Evolutionary conservation across 2,888 invertebrate species (phyloP), one percentile per base, ranked within the genome.

Genomic region (Micoletzkya japonica): DNA sequence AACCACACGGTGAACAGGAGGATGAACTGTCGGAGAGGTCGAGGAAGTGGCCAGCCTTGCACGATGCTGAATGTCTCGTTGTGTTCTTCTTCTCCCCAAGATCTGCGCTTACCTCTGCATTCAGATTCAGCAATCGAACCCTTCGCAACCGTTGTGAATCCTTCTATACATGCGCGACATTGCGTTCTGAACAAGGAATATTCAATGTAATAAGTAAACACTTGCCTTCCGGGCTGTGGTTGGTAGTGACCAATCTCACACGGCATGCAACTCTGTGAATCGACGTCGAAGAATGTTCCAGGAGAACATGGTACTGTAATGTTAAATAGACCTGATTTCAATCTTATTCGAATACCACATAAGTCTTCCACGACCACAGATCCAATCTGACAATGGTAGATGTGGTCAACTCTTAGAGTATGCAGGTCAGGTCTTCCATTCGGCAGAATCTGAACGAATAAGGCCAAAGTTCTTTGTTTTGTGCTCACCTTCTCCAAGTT

Each of bases 351-450:
- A 89, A 88, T 89, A 92, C 92, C 95, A 87, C 95, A 95, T 85
- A 93, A 92, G 69, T 94, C 93, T 56, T 93, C 92, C 89, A 93
- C 92, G 0, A 94, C 93, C 34, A 96, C 95, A 88, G 95, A 93
- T 68, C 95, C 95, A 79, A 91, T 89, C 0, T 93, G 93, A 85
- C 96, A 97, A 67, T 93, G 92, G 84, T 94, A 95, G 86, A 94
- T 93, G 0, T 94, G 94, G 74, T 91, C 90, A n/a, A 96, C 88
- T 32, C 90, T 87, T 72, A 96, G 88, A 2, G 94, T 93, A 14
- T 93, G 92, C 71, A 95, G 93, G 87, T 95, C 95, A 0, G 95
- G 94, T 0, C 93, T 91, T 0, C 95, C 95, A 85, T 95, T 95
- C 24, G 95, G 95, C 50, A 85, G 74, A 39, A 83, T 78, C 67